Evolutionary conservation across 2,797 vertebrate genomes (phyloP), one percentile per base, ranked within the genome.

Genomic region (Austrolebias charrua): DNA sequence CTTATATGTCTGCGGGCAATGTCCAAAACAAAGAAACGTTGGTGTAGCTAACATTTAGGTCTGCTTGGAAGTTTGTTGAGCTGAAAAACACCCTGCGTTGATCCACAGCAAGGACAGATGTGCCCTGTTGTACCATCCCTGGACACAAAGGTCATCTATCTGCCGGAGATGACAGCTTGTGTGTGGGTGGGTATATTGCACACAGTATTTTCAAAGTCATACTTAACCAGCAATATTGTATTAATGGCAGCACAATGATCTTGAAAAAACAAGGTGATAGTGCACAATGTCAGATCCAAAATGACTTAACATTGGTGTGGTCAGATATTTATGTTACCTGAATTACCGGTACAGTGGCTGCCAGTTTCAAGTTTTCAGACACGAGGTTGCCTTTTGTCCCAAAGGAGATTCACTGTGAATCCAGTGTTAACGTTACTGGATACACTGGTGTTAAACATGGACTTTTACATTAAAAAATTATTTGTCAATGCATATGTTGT

Each of bases 141-240:
- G 69, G 66, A 79, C 69, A 89, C 88, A 89, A 87, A 88, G 84
- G 70, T 71, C 44, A 79, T 85, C 80, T 81, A 85, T 88, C 75
- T 79, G 59, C 66, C 60, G 50, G 69, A 79, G 60, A 83, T 60
- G 72, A 81, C 75, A 79, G 81, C 67, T 64, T 80, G 73, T n/a
- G 13, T 69, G 76, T 66, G 60, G 46, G 68, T 55, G 71, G 53
- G 72, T 48, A 20, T 55, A 6, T 24, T 52, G 47, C 61, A 73
- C 62, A 72, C 42, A 33, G 7, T 7, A 55, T 45, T 66, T 67
- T n/a, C 63, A 45, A 80, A 74, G 73, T 28, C 58, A 64, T 33
- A 53, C 48, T 60, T 71, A 31, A 71, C 13, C 38, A 55, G 47
- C 8, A 35, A 58, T 45, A 69, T 16, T 71, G 66, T 43, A 75